Evolutionary conservation across 2,113 vertebrate species (phyloP).

Genomic region (Centropus unirufus): DNA sequence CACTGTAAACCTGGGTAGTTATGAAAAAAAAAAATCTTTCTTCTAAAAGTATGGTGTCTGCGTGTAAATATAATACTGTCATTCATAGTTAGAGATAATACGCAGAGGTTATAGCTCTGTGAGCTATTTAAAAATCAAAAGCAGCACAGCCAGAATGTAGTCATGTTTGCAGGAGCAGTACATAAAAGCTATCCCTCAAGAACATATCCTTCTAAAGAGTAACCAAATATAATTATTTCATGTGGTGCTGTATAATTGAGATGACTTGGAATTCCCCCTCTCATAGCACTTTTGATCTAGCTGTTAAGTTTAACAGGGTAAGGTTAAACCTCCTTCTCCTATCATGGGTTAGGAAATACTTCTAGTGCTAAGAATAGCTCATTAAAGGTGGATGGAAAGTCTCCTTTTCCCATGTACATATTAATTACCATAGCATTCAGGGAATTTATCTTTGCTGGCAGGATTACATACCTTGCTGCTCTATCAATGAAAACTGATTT

Average conservation of each 20-base stretch:
- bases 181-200: slow-evolving; percentile 15
- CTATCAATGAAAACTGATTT: slow-evolving; percentile 1
- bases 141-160: background rate
- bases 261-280: slow-evolving; percentile 43
- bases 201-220: slow-evolving; percentile 20
- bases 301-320: slow-evolving; percentile 23
- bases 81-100: background rate
- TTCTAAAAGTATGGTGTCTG: background rate
- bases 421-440: slow-evolving; percentile 24
- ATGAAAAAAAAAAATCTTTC: background rate
- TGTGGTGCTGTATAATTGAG: slow-evolving; percentile 49
- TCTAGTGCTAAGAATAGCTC: slow-evolving; percentile 58
- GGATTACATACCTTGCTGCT: slow-evolving; percentile 1
- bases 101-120: background rate
- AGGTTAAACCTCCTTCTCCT: slow-evolving; percentile 6
- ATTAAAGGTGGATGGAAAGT: slow-evolving; percentile 10
- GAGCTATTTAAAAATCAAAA: slow-evolving; percentile 56
- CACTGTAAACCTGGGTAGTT: background rate
- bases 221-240: slow-evolving; percentile 59
- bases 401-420: background rate
- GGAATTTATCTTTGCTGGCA: slow-evolving; percentile 36
- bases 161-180: background rate
- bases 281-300: slow-evolving; percentile 14
- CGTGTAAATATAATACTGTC: background rate
- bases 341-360: background rate